phyloP scores from a whole-genome alignment of 1,140 invertebrate species.

The Papilio aristodemus region DNA sequence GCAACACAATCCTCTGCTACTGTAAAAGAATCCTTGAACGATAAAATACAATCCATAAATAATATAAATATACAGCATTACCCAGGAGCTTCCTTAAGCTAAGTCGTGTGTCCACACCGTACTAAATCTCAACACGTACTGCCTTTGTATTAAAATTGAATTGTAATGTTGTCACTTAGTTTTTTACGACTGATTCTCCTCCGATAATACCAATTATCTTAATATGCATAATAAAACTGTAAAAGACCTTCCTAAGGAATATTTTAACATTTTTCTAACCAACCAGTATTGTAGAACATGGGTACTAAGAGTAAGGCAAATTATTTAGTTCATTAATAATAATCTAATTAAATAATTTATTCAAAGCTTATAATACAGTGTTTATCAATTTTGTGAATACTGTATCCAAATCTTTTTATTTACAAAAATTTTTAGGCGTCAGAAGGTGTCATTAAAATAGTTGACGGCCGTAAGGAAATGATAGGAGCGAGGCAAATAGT shows the following conservation, averaged over 20 bases:
- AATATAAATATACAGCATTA: background rate
- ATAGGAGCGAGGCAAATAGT: background rate
- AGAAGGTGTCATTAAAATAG: too few relatives aligned
- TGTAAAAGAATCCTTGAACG: too few relatives aligned
- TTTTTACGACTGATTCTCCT: background rate
- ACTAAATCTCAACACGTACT: background rate
- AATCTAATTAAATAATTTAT: too few relatives aligned
- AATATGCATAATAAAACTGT: slow-evolving; percentile 15
- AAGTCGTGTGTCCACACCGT: background rate
- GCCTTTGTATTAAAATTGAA: slow-evolving; percentile 1
- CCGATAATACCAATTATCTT: slow-evolving; percentile 7
- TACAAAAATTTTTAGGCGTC: too few relatives aligned
- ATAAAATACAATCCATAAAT: too few relatives aligned
- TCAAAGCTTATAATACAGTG: too few relatives aligned
- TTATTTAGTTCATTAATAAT: background rate
- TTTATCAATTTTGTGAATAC: too few relatives aligned
- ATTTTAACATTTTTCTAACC: slow-evolving; percentile 10
- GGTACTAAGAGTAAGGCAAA: background rate
- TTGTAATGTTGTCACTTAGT: background rate
- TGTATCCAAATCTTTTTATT: too few relatives aligned
- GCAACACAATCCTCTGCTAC: too few relatives aligned
- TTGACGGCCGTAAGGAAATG: background rate
- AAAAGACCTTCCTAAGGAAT: background rate
- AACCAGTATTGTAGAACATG: background rate
- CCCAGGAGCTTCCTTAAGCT: background rate